These are phyloP conservation scores for Achatina immaculata DNA, from an alignment of 1,140 invertebrate genomes.

Conservation along the genomic window DNA sequence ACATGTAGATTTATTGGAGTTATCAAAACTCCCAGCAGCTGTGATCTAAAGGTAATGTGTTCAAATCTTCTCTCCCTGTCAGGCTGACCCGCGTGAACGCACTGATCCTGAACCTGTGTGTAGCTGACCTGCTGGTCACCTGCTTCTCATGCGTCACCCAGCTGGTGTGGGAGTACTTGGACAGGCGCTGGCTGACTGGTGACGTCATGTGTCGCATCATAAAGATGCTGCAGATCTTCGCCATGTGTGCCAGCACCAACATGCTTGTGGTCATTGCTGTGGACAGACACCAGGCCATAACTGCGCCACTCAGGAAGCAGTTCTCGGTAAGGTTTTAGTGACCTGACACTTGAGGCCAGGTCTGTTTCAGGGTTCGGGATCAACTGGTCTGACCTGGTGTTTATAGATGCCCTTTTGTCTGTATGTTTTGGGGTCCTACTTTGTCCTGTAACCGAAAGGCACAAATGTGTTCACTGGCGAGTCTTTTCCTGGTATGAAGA, in stretches of 20 bases:
- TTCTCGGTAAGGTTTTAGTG: constrained; percentile 58
- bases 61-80: neutral
- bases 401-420: too few species aligned
- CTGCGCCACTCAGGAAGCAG: constrained; percentile 66
- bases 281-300: constrained; percentile 71
- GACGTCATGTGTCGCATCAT: constrained; percentile 66
- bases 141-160: constrained; percentile 64
- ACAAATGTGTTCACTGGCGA: too few species aligned
- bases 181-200: constrained; percentile 67
- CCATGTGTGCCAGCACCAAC: constrained; percentile 70
- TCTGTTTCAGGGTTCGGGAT: too few species aligned
- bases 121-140: constrained; percentile 68
- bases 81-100: constrained; percentile 59
- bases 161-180: constrained; percentile 69
- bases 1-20: too few species aligned
- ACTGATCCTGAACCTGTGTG: constrained; percentile 69
- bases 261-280: constrained; percentile 71
- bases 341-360: too few species aligned
- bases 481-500: too few species aligned
- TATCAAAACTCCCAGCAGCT: too few species aligned
- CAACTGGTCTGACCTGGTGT: too few species aligned
- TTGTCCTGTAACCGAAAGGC: too few species aligned
- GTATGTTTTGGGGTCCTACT: too few species aligned
- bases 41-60: too few species aligned
- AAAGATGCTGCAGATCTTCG: constrained; percentile 69